Evolutionary conservation across 1,140 invertebrate genomes (phyloP), one percentile per base, ranked within the genome.

Genomic region (Chionoecetes opilio): DNA sequence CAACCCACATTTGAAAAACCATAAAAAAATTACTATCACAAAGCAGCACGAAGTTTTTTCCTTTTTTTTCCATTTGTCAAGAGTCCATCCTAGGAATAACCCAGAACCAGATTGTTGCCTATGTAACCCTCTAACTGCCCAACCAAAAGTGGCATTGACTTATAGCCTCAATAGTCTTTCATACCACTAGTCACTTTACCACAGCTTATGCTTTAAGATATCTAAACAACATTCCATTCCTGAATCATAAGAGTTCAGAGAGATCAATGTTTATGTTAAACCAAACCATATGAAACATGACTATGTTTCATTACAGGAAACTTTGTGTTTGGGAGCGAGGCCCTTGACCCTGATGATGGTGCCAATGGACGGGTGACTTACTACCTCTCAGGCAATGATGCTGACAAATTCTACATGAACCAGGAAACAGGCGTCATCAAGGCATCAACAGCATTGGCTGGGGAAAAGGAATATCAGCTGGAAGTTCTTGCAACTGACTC

Each of bases 281-380:
- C 82, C 0, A n/a, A 21, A 82, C 87, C 63, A 75, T n/a, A 5
- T 75, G 6, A n/a, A 75, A 11, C 21, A n/a, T 75, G n/a, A 75
- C n/a, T 8, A n/a, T 75, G 63, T 75, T 91, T 89, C 34, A 35
- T 96, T 91, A 17, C 94, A 96, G 96, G 97, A 31, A 97, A 98
- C 96, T 99, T 99, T 97, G 98, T 99, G 29, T 99, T 99, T 97
- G 99, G 99, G 17, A 98, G 98, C 0, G 98, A 98, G 97, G 99
- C 99, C 0, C 97, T 97, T 9, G 99, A 99, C 97, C 97, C 97
- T 88, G 99, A 99, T 97, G 97, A 98, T 82, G 98, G 98, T 0
- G 96, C 97, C 0, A 99, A 99, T 97, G 98, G 98, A 41, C 97
- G 98, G 96, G 98, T 99, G 37, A 97, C 97, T 17, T 99, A 99